Base-by-base conservation (phyloP, 2,113 vertebrate species). In the Nannobrachium achirus region DNA sequence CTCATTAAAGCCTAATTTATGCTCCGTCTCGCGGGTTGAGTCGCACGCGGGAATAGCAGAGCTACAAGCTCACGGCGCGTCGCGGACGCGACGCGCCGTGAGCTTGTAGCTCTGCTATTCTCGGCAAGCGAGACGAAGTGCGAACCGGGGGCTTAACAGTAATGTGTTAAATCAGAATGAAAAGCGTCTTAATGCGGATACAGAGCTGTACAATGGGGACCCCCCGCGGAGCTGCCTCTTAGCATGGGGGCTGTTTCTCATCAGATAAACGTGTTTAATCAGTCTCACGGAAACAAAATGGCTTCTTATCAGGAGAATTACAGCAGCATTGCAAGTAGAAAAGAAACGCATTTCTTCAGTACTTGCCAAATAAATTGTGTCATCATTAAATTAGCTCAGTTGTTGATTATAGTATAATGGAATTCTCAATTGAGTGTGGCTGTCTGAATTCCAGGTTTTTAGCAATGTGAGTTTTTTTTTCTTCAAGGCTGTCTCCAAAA, bases 161-260 rank as follows among this genome's bases (percentile, higher is more conserved):
- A n/a, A 85, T 82, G 84, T 89, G 87, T 84, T n/a, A 90, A 90
- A 89, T 90, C 80, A 81, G 83, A 85, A 89, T 82, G 73, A 88
- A 89, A 89, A 33, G 13, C 20, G 85, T n/a, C n/a, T 88, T 87
- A 73, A 76, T 77, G 80, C 80, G 69, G 86, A 88, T 87, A 84
- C 86, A 84, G 83, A 79, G 78, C 86, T 42, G 72, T 60, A 86
- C 80, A 85, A 82, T 71, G 60, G 73, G 65, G 69, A 73, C 81
- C 65, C 65, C 72, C 86, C 72, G 73, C 71, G 60, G 86, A 79
- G 86, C 46, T 71, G 74, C 80, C 58, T 69, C 84, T 72, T 87
- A 78, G 84, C 80, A 76, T 78, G 87, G 65, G n/a, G 80, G 74
- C 63, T 2, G 66, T 40, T 72, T 86, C 25, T 81, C 80, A 87